Conservation (phyloP, 1,140 invertebrate genomes). For the Phthorimaea operculella region DNA sequence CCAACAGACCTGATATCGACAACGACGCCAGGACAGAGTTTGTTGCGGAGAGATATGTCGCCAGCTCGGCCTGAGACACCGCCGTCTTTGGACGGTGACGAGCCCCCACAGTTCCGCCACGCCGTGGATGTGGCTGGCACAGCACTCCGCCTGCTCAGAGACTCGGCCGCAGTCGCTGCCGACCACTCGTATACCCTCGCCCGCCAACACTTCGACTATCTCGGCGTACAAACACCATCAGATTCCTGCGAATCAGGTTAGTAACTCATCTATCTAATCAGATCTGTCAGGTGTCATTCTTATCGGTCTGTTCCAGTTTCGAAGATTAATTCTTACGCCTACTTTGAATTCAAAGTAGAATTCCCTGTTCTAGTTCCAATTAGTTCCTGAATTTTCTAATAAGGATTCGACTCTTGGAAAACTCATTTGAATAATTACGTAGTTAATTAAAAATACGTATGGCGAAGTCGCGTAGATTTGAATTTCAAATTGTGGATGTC, state of each 20-base stretch:
- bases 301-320: too few relatives aligned
- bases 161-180: slow-evolving; percentile 57
- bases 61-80: slow-evolving; percentile 48
- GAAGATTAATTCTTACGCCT: too few relatives aligned
- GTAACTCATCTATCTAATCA: slow-evolving; percentile 15
- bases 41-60: slow-evolving; percentile 42
- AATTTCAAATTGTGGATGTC: slow-evolving; percentile 32
- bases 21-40: slow-evolving; percentile 42
- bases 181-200: slow-evolving; percentile 79
- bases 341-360: too few relatives aligned
- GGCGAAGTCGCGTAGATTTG: slow-evolving; percentile 29
- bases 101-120: slow-evolving; percentile 58
- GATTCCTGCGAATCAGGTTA: slow-evolving; percentile 82
- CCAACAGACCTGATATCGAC: slow-evolving; percentile 35
- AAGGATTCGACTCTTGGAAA: neutral
- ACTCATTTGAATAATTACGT: slow-evolving; percentile 3
- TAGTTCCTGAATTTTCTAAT: neutral
- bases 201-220: slow-evolving; percentile 69
- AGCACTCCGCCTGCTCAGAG: slow-evolving; percentile 43
- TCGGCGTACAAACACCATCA: slow-evolving; percentile 83
- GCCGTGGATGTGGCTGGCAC: slow-evolving; percentile 53
- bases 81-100: slow-evolving; percentile 54
- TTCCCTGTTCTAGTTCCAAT: neutral
- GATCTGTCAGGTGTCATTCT: too few relatives aligned
- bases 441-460: slow-evolving; percentile 17